Percentiles rank a stretch among this genome's conserved stretches.
Conservation (phyloP, 2,113 vertebrate species). For the Morone saxatilis region DNA sequence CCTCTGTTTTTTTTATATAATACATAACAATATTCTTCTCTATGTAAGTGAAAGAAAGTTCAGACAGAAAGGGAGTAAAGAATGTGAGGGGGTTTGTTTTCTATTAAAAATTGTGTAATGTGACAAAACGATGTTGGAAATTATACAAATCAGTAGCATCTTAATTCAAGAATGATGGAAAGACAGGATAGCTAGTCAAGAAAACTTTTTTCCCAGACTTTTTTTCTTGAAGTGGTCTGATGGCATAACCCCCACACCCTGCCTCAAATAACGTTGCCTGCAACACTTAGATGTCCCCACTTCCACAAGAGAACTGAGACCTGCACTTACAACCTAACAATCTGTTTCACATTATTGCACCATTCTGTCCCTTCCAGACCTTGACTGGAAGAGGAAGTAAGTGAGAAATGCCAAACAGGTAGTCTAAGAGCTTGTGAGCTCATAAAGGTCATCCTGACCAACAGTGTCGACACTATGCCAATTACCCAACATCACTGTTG, state of each 20-base stretch:
- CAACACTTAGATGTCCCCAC: neutral
- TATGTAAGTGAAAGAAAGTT: no score
- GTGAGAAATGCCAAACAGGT: neutral
- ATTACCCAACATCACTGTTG: neutral
- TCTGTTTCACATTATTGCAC: neutral
- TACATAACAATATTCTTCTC: no score
- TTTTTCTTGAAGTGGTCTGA: neutral
- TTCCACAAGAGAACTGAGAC: neutral
- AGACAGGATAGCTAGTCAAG: no score
- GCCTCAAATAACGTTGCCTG: neutral
- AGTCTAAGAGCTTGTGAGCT: neutral
- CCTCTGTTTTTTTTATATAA: no score
- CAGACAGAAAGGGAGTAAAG: no score
- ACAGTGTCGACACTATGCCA: neutral
- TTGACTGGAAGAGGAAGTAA: neutral
- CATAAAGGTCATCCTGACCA: conserved; percentile 5
- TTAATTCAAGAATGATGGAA: no score
- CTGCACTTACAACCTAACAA: neutral
- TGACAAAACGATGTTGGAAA: no score
- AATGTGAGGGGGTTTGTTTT: no score
- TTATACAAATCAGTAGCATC: no score
- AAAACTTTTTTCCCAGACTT: neutral
- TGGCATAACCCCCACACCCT: neutral
- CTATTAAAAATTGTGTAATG: no score
- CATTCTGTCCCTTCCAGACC: neutral